phyloP scores from a whole-genome alignment of 2,888 invertebrate genomes.

The Polylopha cassiicola region DNA sequence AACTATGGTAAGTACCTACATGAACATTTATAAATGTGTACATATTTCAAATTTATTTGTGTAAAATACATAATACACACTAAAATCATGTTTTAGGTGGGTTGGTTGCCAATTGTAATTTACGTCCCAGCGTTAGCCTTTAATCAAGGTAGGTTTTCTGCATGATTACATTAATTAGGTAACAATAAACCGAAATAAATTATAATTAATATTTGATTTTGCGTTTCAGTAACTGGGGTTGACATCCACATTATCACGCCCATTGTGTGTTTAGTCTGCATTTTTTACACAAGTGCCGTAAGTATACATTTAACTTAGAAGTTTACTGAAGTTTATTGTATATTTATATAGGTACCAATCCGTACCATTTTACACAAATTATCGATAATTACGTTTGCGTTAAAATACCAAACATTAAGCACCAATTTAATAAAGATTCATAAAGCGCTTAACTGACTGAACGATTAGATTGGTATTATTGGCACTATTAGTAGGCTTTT shows the following conservation, averaged over 20 bases:
- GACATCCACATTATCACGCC: constrained; percentile 89
- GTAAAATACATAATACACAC: too few relatives aligned
- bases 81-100: constrained; percentile 74
- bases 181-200: constrained; percentile 6
- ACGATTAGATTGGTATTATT: too few relatives aligned
- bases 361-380: too few relatives aligned
- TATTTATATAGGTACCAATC: too few relatives aligned
- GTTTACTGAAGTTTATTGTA: too few relatives aligned
- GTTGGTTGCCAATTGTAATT: constrained; percentile 87
- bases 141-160: constrained; percentile 79
- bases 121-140: constrained; percentile 88
- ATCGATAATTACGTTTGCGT: too few relatives aligned
- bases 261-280: constrained; percentile 88
- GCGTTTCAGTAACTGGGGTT: constrained; percentile 86
- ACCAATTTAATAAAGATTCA: too few relatives aligned
- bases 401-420: too few relatives aligned
- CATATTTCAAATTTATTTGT: too few relatives aligned
- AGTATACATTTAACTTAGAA: too few relatives aligned
- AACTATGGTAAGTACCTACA: constrained; percentile 77
- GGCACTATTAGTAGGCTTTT: too few relatives aligned
- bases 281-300: constrained; percentile 91
- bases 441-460: too few relatives aligned
- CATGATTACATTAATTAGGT: constrained; percentile 4
- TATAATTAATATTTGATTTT: constrained; percentile 6
- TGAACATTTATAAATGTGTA: not conserved